Evolutionary conservation across 2,113 vertebrate genomes (phyloP), one percentile per base, ranked within the genome.

Genomic region (Uria lomvia): DNA sequence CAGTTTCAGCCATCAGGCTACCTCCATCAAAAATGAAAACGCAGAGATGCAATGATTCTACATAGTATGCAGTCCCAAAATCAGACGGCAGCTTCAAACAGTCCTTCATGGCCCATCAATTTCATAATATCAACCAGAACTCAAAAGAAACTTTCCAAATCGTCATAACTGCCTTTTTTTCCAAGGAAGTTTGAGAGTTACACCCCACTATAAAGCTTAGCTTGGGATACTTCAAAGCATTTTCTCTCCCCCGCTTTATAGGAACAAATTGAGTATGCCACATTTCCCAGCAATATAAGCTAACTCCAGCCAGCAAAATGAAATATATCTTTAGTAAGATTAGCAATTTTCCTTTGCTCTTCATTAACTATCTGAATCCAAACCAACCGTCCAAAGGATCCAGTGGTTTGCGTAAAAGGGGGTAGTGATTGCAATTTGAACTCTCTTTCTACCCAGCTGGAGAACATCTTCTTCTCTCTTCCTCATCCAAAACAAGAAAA

Each of bases 291-390:
- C 34, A 93, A 56, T 71, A 75, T 40, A 81, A 93, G 47, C 43
- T 40, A 77, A 49, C 27, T 84, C 43, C 86, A 77, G 73, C 66
- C 62, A 96, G 49, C 5, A 92, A 96, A 97, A 62, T 91, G 23
- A 92, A 93, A 40, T 50, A 83, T 52, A 8, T 58, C 32, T 88
- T 92, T 14, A 71, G 60, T 23, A 92, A 93, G 90, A 93, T 73
- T 43, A 94, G 53, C 58, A 62, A 76, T 93, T 95, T 96, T 88
- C 79, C 47, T 93, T 94, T 93, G 59, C 63, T 78, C 52, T 76
- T 91, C 86, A 88, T 73, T 90, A 95, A 68, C 70, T 80, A 36
- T 42, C 30, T 93, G 66, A 96, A 75, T 80, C 30, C 38, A 75
- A 82, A 86, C 50, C 55, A 96, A 43, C 10, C 9, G 7, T 87